Base-by-base conservation (phyloP, 37 sponge, comb jelly and placozoan genomes). In the Amphimedon queenslandica region DNA sequence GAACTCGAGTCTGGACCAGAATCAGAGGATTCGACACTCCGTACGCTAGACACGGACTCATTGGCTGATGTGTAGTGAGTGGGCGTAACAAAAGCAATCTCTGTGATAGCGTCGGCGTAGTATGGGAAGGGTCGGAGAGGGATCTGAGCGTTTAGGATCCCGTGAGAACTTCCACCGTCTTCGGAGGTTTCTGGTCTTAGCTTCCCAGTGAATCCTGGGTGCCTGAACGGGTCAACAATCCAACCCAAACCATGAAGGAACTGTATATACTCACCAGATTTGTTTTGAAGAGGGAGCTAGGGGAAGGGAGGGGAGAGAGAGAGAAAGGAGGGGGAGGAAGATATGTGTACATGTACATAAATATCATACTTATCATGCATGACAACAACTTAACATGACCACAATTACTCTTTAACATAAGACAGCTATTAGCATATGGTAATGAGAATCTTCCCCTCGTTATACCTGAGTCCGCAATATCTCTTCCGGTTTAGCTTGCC, bases 231-330 rank as follows among this genome's bases (percentile, higher is more conserved):
- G 40, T 95, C 89, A 30, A 92, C 89, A 4, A 72, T 67, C 96
- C 96, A 95, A 0, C 96, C 96, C 8, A 95, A 80, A 6, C 89
- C 77, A 8, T 83, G 51, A 23, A 92, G 74, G 42, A 95, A 92
- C 72, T 85, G 73, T 4, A 67, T 5, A 55, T 82, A 94, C 32
- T 93, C 87, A 2, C 64, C n/a, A 2, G 87, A 76, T 47, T 73
- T 41, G 30, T 5, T 10, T 28, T 28, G 24, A 13, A 67, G 20
- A 20, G 35, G 6, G 11, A 11, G 64, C 69, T 33, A 23, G 11
- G 39, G 39, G 69, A 10, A 6, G 11, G 20, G 8, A 34, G 69
- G 39, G n/a, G 11, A 35, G 8, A 34, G 39, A 67, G 10, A 36
- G 35, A 10, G 69, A 8, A 13, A 29, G 71, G 20, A 32, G 41